Evolutionary conservation across 2,797 vertebrate genomes (phyloP).

Genomic region (Psittacula derbiana): DNA sequence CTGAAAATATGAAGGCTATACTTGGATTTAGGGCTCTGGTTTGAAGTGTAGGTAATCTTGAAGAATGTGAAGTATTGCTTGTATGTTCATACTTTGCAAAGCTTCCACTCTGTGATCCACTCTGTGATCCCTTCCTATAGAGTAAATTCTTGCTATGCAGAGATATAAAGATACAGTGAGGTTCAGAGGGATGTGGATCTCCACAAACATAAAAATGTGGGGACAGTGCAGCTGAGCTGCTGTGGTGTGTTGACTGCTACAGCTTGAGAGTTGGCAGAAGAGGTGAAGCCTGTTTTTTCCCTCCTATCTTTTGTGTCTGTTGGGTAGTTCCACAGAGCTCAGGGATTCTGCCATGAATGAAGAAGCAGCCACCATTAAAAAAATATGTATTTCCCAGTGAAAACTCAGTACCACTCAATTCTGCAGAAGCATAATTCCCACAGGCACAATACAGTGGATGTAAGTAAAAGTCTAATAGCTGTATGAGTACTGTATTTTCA

Average conservation of each 20-base stretch:
- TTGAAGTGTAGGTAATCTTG: not conserved
- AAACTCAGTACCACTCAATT: not conserved
- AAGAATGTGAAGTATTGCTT: not conserved
- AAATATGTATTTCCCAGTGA: not conserved
- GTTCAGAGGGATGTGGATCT: not conserved
- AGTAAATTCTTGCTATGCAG: not conserved
- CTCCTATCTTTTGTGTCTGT: not conserved
- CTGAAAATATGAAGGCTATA: not conserved
- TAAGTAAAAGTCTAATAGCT: not conserved
- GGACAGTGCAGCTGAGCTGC: not conserved
- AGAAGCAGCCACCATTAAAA: not conserved
- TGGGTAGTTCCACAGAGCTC: not conserved
- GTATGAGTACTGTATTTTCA: not conserved
- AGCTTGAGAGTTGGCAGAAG: not conserved
- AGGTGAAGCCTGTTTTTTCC: not conserved
- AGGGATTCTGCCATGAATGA: not conserved
- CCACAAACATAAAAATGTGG: not conserved
- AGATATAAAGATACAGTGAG: not conserved
- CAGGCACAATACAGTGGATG: not conserved
- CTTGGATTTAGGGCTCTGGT: not conserved
- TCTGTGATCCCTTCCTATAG: not conserved
- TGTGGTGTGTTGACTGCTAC: not conserved
- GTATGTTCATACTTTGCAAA: not conserved
- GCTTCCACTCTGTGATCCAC: not conserved
- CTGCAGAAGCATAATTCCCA: not conserved